These are phyloP conservation scores for Pocota personata DNA, from an alignment of 2,888 invertebrate species.

Conservation along the genomic window DNA sequence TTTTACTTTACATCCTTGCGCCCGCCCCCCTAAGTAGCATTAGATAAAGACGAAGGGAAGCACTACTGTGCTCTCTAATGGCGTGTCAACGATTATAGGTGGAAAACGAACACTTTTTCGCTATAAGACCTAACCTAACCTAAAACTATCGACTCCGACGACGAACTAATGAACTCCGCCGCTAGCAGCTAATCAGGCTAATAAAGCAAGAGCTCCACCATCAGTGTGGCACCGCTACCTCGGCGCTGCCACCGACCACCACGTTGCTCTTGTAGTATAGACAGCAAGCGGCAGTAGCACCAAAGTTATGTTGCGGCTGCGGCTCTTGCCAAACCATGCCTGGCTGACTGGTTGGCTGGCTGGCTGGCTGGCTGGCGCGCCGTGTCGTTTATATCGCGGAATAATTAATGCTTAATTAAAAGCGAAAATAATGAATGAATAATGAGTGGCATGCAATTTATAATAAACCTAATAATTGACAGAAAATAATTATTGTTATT, in stretches of 20 bases:
- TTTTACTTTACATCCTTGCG: neutral
- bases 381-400: constrained; percentile 60
- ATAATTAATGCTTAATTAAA: constrained; percentile 74
- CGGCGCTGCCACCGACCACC: constrained; percentile 10
- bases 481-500: constrained; percentile 74
- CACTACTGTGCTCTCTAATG: constrained; percentile 39
- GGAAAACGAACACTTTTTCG: constrained; percentile 41
- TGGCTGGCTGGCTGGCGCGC: constrained; percentile 37
- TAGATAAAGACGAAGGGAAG: constrained; percentile 37
- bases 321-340: constrained; percentile 26
- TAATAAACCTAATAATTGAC: constrained; percentile 74
- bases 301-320: constrained; percentile 42
- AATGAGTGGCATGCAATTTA: constrained; percentile 74
- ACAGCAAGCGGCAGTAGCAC: constrained; percentile 8
- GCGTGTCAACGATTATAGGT: constrained; percentile 62
- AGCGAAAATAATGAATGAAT: constrained; percentile 74
- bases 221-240: constrained; percentile 51
- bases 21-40: constrained; percentile 1
- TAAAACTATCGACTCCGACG: constrained; percentile 38
- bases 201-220: constrained; percentile 70
- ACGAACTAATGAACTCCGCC: constrained; percentile 72
- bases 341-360: constrained; percentile 7
- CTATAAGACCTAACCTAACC: constrained; percentile 51
- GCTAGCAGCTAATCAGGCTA: constrained; percentile 72
- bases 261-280: neutral